A percentile compares a stretch with the other conserved stretches of the same genome.
These are phyloP conservation scores for Eurypyga helias DNA, from an alignment of 2,113 vertebrate species.

Conservation along the genomic window DNA sequence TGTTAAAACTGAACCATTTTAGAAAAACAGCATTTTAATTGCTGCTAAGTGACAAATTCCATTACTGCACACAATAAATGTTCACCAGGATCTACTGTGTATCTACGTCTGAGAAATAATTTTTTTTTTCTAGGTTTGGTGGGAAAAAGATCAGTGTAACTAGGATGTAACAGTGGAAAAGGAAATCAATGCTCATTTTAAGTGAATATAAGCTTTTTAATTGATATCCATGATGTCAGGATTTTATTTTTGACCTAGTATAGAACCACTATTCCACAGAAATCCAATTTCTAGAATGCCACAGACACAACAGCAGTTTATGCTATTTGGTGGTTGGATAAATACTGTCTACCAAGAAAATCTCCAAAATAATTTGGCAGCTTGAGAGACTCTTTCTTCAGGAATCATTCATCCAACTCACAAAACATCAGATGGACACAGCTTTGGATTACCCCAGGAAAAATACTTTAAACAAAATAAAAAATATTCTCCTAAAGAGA, in stretches of 20 bases:
- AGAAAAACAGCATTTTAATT: not conserved
- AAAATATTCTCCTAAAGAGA: not conserved
- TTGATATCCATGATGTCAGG: not conserved
- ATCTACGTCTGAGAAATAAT: not conserved
- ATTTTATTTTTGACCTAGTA: not conserved
- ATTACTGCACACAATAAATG: not conserved
- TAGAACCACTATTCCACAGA: not conserved
- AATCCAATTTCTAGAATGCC: not conserved
- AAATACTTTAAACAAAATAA: not conserved
- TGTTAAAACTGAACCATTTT: not conserved
- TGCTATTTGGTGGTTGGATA: not conserved
- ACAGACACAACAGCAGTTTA: not conserved
- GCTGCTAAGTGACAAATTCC: not conserved
- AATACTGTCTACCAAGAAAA: not conserved
- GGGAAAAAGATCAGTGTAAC: not conserved
- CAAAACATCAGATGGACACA: not conserved
- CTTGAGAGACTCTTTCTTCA: not conserved
- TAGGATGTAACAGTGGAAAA: not conserved
- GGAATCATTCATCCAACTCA: not conserved
- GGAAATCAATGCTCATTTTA: not conserved
- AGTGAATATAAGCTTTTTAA: not conserved
- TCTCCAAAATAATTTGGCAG: not conserved
- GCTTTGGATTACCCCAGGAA: not conserved
- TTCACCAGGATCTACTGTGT: not conserved
- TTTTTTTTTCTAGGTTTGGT: not conserved